phyloP scores from a whole-genome alignment of 2,113 vertebrate genomes.

The Lampris incognitus region DNA sequence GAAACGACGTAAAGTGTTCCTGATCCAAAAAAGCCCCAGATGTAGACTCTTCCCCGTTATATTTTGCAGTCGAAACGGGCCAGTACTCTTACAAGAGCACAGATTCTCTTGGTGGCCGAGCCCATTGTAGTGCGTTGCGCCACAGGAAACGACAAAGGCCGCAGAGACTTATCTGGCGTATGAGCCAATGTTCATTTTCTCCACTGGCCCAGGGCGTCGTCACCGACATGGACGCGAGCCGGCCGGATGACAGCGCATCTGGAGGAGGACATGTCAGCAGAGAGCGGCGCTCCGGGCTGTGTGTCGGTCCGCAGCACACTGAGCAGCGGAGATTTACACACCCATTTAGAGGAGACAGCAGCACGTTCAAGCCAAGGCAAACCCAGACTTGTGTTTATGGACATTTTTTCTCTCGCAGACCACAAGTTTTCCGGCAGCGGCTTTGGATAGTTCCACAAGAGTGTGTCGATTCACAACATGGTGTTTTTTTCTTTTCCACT shows the following conservation, averaged over 20 bases:
- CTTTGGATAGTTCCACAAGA: constrained; percentile 57
- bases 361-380: constrained; percentile 69
- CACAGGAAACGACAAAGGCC: constrained; percentile 62
- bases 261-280: constrained; percentile 41
- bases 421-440: constrained; percentile 68
- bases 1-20: too few relatives aligned
- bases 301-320: constrained; percentile 61
- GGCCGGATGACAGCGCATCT: constrained; percentile 49
- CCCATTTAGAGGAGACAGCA: constrained; percentile 55
- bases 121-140: constrained; percentile 16
- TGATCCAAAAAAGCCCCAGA: too few relatives aligned
- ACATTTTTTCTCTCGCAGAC: constrained; percentile 66
- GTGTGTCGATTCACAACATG: constrained; percentile 1
- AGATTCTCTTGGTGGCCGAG: constrained; percentile 44
- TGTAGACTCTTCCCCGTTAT: too few relatives aligned
- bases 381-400: constrained; percentile 73
- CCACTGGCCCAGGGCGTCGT: constrained; percentile 42
- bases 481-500: constrained; percentile 33
- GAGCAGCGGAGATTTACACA: constrained; percentile 72
- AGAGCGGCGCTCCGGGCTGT: constrained; percentile 41
- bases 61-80: too few relatives aligned
- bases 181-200: constrained; percentile 48
- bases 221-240: constrained; percentile 50
- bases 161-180: constrained; percentile 34
- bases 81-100: neutral